Evolutionary conservation across 2,888 invertebrate species (phyloP).

Genomic region (Eudemis profundana): DNA sequence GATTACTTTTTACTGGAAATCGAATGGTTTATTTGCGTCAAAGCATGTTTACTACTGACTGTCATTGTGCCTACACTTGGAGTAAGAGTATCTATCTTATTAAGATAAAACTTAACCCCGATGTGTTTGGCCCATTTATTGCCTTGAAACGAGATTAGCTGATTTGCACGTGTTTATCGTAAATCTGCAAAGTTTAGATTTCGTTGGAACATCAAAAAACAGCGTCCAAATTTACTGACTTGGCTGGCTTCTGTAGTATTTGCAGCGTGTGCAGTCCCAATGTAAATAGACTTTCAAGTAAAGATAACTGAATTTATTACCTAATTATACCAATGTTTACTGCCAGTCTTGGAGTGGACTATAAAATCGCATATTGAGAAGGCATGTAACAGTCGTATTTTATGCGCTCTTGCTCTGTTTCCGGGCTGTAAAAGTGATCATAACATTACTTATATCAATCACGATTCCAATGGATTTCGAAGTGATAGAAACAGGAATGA

Average conservation of each 20-base stretch:
- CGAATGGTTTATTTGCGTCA: neutral
- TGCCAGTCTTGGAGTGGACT: conserved; percentile 39
- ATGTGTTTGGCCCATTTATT: conserved; percentile 6
- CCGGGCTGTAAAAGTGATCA: conserved; percentile 31
- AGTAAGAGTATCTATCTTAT: neutral
- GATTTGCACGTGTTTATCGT: conserved; percentile 20
- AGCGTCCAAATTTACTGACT: neutral
- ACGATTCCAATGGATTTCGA: neutral
- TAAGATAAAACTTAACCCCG: neutral
- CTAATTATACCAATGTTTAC: conserved; percentile 45
- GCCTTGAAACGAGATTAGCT: neutral
- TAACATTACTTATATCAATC: conserved; percentile 11
- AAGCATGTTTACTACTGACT: neutral
- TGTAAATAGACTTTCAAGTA: conserved; percentile 26
- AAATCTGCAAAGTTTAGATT: conserved; percentile 19
- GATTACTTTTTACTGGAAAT: too few species aligned
- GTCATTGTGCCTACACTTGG: neutral
- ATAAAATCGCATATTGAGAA: conserved; percentile 43
- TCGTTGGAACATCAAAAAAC: conserved; percentile 25
- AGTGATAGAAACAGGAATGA: too few species aligned
- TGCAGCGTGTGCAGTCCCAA: neutral
- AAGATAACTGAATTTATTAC: conserved; percentile 35
- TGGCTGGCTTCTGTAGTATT: too few species aligned
- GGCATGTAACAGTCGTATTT: conserved; percentile 37
- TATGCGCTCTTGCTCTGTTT: conserved; percentile 32